Evolutionary conservation across 2,888 invertebrate genomes (phyloP).

Genomic region (Antheraea yamamai): DNA sequence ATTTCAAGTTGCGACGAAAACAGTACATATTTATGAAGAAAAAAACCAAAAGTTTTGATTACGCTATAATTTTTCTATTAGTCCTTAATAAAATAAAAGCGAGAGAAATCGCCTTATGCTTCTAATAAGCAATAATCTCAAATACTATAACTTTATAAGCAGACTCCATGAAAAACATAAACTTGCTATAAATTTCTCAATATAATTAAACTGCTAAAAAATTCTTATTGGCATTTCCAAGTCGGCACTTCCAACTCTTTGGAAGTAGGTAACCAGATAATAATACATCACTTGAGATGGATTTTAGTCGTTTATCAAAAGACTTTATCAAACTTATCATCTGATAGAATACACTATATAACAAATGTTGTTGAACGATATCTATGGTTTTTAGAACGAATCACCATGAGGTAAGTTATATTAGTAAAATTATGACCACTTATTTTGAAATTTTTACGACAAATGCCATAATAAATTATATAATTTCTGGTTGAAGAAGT

Average conservation of each 20-base stretch:
- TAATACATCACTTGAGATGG: constrained; percentile 13
- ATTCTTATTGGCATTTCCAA: not conserved
- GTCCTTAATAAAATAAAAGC: too few relatives aligned
- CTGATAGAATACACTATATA: constrained; percentile 25
- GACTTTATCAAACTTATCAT: constrained; percentile 4
- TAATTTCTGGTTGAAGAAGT: not conserved
- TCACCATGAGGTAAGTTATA: constrained; percentile 20
- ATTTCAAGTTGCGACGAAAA: too few relatives aligned
- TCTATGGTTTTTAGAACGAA: not conserved
- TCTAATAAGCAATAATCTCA: too few relatives aligned
- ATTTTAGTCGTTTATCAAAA: constrained; percentile 6
- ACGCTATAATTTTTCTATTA: too few relatives aligned
- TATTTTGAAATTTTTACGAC: not conserved
- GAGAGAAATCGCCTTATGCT: too few relatives aligned
- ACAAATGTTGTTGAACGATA: not conserved
- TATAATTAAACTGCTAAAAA: not conserved
- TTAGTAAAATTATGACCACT: not conserved
- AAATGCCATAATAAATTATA: not conserved
- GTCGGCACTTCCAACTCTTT: not conserved
- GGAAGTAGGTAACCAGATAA: not conserved
- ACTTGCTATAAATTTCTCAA: too few relatives aligned
- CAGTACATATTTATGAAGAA: too few relatives aligned
- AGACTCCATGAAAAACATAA: too few relatives aligned
- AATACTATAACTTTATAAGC: too few relatives aligned
- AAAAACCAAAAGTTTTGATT: too few relatives aligned